Evolutionary conservation across 35 echinoderm and acorn worm species (phyloP), one percentile per base, ranked within the genome.

Genomic region (Heliocidaris erythrogramma): DNA sequence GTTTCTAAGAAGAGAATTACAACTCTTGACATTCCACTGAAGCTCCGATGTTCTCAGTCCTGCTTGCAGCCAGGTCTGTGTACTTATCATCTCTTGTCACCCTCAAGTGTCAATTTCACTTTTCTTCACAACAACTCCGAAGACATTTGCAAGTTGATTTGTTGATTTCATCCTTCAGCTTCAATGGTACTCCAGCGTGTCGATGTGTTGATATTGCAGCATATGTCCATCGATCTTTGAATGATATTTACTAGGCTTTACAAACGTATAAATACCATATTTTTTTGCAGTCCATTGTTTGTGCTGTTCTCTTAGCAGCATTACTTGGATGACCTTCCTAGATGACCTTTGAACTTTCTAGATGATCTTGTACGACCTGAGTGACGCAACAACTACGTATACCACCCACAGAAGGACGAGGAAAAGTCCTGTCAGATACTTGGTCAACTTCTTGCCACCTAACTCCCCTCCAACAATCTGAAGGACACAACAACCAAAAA

Each of bases 391-490:
- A 7, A 95, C 13, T 30, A 98, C 42, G 60, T 97, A 98, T 9
- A 95, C 85, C 13, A 97, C 30, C 97, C 97, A 98, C 3, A 98
- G 60, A 0, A 97, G 49, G 21, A 78, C 65, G 32, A 98, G 86
- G 85, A 98, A 96, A 0, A 93, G 13, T 47, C 91, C 94, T 2
- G 95, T 94, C 14, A 94, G 12, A 53, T 84, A 93, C 94, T 99
- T 99, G 16, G 93, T 69, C 27, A 95, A 11, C 71, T 94, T 95
- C 17, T 92, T 85, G 7, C 98, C 98, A 52, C 98, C 98, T 87
- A 99, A 94, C 27, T 99, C 98, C 42, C 98, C 98, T 24, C 98
- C 98, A 90, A 97, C 10, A 30, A 96, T 42, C 98, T 99, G 87
- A 10, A 49, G 56, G 16, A 92, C 21, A 48, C 31, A 94, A 90